Base-by-base conservation (phyloP, 2,797 vertebrate genomes). In the Darevskia mixta region DNA sequence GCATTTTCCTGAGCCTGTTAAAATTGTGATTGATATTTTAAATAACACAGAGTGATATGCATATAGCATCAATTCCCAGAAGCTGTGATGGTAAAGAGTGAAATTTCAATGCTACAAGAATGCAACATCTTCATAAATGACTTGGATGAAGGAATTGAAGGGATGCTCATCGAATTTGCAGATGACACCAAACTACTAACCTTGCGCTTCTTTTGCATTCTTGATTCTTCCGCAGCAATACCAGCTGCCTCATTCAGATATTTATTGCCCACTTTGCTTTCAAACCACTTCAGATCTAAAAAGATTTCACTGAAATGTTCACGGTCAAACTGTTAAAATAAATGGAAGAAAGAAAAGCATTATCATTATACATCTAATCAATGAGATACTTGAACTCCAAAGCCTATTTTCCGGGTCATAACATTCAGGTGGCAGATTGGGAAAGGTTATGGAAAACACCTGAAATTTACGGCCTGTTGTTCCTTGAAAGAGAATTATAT, bases 211-310 rank as follows among this genome's bases (percentile, higher is more conserved):
- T 96, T 98, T 73, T 94, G 75, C 15, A 97, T 96, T 85, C 93
- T 96, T 86, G 97, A 98, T 96, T 98, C 97, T 93, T 99, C 99
- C 32, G 99, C 99, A 88, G 98, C 98, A 49, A 96, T 92, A 35
- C 99, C 99, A 6, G 99, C 99, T 2, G 98, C 98, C 95, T 99
- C 99, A 0, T 99, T 99, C 94, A 99, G 97, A 95, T 99, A 99
- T 96, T 98, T 99, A 96, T 99, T 99, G 35, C 98, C 98, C 79
- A 99, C 98, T 97, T 99, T 99, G 96, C 99, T 99, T 97, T 99
- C 99, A 93, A 99, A 99, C 99, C 99, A 99, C 95, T 99, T 99
- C 79, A 99, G 95, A 95, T 99, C 99, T 93, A 99, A 98, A 95
- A 99, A 99, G 92, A 99, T 97, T 93, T 99, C 98, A 92, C 95